Base-by-base conservation (phyloP, 2,113 vertebrate genomes). In the Lasiurus borealis region DNA sequence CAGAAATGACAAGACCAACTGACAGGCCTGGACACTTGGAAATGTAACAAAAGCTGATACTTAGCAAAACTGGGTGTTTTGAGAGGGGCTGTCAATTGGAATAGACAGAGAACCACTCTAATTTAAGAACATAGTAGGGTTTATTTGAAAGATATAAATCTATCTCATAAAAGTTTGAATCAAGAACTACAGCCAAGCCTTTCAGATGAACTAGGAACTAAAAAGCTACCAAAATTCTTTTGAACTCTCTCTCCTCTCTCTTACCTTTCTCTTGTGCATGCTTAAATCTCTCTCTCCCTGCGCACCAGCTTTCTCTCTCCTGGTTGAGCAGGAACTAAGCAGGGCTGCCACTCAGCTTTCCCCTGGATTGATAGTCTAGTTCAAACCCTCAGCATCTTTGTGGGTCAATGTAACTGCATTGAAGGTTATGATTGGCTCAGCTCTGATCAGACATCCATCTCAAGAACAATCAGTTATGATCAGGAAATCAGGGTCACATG, bases 151-250 rank as follows among this genome's bases (percentile, higher is more conserved):
- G 11, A 50, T 52, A n/a, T 68, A 82, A 90, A 92, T 92, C 29
- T 95, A 92, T 92, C n/a, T 95, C 85, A 80, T 36, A 87, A 94
- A 95, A 69, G 25, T 19, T 68, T 91, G 16, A 31, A 54, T 84
- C 48, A 52, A 62, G 88, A 89, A 90, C 36, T 80, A 83, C 3
- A 59, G 50, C 19, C 31, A 88, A 57, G 19, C 40, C 40, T 76
- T n/a, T 66, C 50, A 72, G 11, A 66, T 12, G 25, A 76, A 81
- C 59, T 2, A 54, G 50, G 11, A 71, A 50, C 66, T 40, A 29
- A 85, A 88, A 91, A 36, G 5, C 87, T 87, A 89, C 31, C 23
- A 10, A 48, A 83, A 68, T 25, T 54, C 31, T 48, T 95, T 84
- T 64, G 57, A 34, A 8, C 75, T 36, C 57, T 66, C 18, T 31